Base-by-base conservation (phyloP, 2,797 vertebrate species). In the Thalassophryne amazonica region DNA sequence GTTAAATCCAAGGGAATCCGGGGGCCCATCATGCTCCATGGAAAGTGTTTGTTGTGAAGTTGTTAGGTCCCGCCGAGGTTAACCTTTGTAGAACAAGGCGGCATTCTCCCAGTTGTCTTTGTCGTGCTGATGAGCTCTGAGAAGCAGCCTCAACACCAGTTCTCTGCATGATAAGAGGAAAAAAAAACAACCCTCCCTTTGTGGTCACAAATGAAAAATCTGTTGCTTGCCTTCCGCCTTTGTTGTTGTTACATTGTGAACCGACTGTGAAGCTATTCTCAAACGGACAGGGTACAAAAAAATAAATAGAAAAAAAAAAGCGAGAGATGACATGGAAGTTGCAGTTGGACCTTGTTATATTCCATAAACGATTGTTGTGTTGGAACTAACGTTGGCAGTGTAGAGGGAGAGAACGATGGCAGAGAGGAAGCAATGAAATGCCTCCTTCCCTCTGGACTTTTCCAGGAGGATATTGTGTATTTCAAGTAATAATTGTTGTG, bases 81-180 rank as follows among this genome's bases (percentile, higher is more conserved):
- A 88, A 91, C 89, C 91, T 88, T 85, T 88, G 64, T 66, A 71
- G 81, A 84, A 84, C 69, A 59, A 77, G 60, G 61, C 80, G 68
- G 80, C 83, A 60, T 90, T 86, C 83, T 78, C 46, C 53, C 56
- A 30, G 60, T 84, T 80, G 81, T 89, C 81, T 84, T 88, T 86
- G 84, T 87, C 60, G 70, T 81, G 81, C 67, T 88, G 87, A 91
- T 86, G 82, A 89, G 84, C 78, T 73, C 60, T 24, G 60, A 71
- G 78, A 66, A 84, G 76, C 74, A 32, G 75, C 55, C 78, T 75
- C 60, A 49, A 73, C 81, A 69, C 66, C 62, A 67, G 74, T 60
- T 59, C 73, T 80, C 73, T 76, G 81, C 73, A 78, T 76, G 72
- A 83, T 78, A 81, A 80, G 80, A 73, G 69, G 58, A 72, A 64